Percentiles rank a stretch among this genome's conserved stretches.
phyloP scores from a whole-genome alignment of 2,888 invertebrate species.

The Nemotelus nigrinus region DNA sequence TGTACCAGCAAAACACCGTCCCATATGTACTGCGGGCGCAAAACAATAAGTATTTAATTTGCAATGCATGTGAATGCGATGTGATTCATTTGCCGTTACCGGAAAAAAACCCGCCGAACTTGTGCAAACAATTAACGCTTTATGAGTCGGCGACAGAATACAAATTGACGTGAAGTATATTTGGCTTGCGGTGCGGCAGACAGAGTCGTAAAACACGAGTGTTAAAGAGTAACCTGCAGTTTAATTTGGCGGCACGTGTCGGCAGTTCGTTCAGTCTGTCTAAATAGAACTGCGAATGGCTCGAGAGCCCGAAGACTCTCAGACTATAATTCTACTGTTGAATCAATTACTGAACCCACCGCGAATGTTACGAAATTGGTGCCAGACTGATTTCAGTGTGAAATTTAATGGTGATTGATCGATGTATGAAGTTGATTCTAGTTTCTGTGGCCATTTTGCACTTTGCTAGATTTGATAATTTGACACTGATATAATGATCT shows the following conservation, averaged over 20 bases:
- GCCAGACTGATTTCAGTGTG: no score
- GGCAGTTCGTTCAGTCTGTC: neutral
- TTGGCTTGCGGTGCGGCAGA: neutral
- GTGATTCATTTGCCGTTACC: constrained; percentile 20
- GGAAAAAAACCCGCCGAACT: constrained; percentile 18
- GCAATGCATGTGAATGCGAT: neutral
- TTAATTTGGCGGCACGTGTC: constrained; percentile 12
- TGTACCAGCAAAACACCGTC: no score
- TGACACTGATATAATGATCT: no score
- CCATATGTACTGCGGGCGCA: neutral
- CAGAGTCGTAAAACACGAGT: neutral
- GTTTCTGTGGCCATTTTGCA: no score
- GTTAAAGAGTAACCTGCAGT: neutral
- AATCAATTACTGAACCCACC: no score
- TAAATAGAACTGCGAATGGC: neutral
- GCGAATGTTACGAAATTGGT: no score
- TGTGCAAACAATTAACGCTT: constrained; percentile 39
- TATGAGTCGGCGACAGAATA: constrained; percentile 28
- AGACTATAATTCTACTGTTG: no score
- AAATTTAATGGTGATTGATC: no score
- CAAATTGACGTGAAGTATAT: constrained; percentile 10
- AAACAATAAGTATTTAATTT: neutral
- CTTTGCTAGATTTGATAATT: no score
- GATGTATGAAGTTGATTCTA: no score
- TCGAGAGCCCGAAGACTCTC: neutral